Percentiles rank a stretch among this genome's conserved stretches.
Conservation (phyloP, 1,140 invertebrate species). For the Halesus radiatus region DNA sequence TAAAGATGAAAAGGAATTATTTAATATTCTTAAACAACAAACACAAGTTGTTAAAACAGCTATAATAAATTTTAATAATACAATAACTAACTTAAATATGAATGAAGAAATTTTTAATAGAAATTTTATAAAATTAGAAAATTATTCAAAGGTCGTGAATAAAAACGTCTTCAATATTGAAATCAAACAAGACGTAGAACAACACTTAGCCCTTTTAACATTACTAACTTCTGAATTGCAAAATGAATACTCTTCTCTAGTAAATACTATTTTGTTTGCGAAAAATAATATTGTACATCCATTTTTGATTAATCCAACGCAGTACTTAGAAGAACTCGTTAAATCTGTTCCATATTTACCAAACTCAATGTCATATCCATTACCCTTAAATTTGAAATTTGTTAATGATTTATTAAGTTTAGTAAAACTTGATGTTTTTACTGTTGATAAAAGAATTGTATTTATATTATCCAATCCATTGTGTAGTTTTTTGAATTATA, state of each 20-base stretch:
- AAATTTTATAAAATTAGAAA: slow-evolving; percentile 43
- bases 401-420: background rate
- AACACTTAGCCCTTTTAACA: background rate
- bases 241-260: background rate
- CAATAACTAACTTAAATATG: slow-evolving; percentile 25
- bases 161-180: background rate
- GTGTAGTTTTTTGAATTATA: slow-evolving; percentile 11
- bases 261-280: background rate
- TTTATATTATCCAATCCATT: slow-evolving; percentile 26
- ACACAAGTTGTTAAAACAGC: slow-evolving; percentile 46
- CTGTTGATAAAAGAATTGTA: background rate
- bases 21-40: slow-evolving; percentile 52
- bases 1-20: slow-evolving; percentile 48
- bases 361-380: background rate
- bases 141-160: background rate
- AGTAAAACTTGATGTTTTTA: background rate
- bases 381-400: background rate
- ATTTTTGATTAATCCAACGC: background rate
- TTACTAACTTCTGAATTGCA: background rate
- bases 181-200: slow-evolving; percentile 7
- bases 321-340: background rate
- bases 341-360: background rate
- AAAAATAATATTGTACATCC: slow-evolving; percentile 12
- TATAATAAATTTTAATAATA: slow-evolving; percentile 51
- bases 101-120: slow-evolving; percentile 47